Percentiles rank a stretch among this genome's conserved stretches.
Conservation (phyloP, 2,113 vertebrate genomes). For the Cyprinodon variegatus region DNA sequence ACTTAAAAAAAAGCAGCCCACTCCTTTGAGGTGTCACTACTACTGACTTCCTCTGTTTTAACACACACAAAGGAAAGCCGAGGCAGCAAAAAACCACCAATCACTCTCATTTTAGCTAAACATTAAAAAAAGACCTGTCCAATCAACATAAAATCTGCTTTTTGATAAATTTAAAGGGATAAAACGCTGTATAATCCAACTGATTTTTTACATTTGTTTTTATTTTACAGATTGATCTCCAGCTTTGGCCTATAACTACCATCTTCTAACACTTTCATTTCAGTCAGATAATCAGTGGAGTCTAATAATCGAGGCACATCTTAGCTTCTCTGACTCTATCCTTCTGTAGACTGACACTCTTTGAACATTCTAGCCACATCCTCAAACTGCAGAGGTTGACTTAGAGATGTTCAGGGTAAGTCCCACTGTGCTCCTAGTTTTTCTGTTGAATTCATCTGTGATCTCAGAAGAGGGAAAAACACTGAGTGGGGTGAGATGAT, state of each 20-base stretch:
- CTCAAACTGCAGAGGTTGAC: background rate
- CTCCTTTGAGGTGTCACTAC: background rate
- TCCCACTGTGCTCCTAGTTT: constrained; percentile 23
- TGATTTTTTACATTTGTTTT: no score
- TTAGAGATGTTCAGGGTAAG: background rate
- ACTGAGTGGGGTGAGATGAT: constrained; percentile 20
- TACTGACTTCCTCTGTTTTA: background rate
- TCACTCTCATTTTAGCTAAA: background rate
- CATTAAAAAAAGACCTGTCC: background rate
- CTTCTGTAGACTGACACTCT: constrained; percentile 35
- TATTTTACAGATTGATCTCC: constrained; percentile 2
- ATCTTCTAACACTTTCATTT: constrained; percentile 3
- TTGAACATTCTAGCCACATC: background rate
- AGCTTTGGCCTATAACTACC: constrained; percentile 19
- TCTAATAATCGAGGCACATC: constrained; percentile 47
- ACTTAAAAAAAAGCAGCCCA: background rate
- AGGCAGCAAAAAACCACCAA: no score
- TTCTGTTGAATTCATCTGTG: constrained; percentile 28
- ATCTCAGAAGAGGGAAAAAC: constrained; percentile 39
- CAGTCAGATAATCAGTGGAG: constrained; percentile 27
- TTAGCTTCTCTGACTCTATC: constrained; percentile 39
- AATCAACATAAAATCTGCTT: no score
- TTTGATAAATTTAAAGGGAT: background rate
- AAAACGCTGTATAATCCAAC: background rate
- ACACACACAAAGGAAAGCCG: background rate